Conservation (phyloP, 1,140 invertebrate genomes). For the Drosophila funebris region DNA sequence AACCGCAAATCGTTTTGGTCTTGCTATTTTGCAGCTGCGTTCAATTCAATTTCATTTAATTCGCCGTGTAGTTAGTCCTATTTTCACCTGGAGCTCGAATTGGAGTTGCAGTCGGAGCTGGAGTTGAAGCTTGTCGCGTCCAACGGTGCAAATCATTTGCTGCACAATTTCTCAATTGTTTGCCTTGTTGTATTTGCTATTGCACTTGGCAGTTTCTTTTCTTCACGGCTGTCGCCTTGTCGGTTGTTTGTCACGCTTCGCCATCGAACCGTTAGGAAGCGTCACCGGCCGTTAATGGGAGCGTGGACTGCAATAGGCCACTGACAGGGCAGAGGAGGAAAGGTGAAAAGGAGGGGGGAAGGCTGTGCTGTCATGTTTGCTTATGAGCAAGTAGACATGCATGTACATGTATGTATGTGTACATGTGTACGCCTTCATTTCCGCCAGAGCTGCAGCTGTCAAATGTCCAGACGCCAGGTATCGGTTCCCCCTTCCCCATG, state of each 20-base stretch:
- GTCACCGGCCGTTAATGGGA: slow-evolving; percentile 65
- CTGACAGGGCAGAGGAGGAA: neutral
- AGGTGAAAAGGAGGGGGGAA: too few species aligned
- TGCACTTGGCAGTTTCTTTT: neutral
- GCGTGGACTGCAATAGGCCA: slow-evolving; percentile 40
- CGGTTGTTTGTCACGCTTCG: slow-evolving; percentile 73
- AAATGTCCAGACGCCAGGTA: slow-evolving; percentile 44
- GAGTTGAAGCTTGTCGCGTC: neutral
- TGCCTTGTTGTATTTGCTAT: slow-evolving; percentile 6
- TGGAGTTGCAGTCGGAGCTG: too few species aligned
- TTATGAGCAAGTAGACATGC: slow-evolving; percentile 48
- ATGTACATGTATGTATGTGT: slow-evolving; percentile 4
- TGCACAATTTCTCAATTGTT: slow-evolving; percentile 19
- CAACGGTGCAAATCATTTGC: slow-evolving; percentile 29
- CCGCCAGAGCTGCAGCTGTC: slow-evolving; percentile 55
- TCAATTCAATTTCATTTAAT: slow-evolving; percentile 32
- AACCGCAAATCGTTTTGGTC: slow-evolving; percentile 34
- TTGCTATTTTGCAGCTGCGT: slow-evolving; percentile 3
- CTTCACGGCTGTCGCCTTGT: slow-evolving; percentile 14
- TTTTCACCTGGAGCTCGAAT: slow-evolving; percentile 15
- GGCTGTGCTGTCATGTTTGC: slow-evolving; percentile 66
- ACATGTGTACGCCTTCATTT: slow-evolving; percentile 35
- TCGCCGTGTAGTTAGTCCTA: slow-evolving; percentile 23
- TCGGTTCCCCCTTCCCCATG: neutral
- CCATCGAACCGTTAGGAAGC: slow-evolving; percentile 55